Evolutionary conservation across 1,140 invertebrate genomes (phyloP).

Genomic region (Meteorus sp.): DNA sequence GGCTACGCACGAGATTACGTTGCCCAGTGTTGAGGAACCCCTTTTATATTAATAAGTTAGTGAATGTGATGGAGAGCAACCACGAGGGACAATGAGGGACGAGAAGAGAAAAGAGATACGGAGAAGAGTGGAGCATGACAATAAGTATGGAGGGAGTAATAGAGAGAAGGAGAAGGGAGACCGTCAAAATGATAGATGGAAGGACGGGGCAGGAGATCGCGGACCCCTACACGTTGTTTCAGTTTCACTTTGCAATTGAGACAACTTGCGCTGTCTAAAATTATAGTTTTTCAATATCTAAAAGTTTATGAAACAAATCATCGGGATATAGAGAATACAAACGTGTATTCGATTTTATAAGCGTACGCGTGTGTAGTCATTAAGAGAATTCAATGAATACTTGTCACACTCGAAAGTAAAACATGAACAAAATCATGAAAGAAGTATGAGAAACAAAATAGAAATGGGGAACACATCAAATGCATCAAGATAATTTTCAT

Average conservation of each 20-base stretch:
- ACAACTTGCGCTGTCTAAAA: slow-evolving; percentile 45
- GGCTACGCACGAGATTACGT: slow-evolving; percentile 41
- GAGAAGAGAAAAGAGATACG: slow-evolving; percentile 16
- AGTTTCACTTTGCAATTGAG: slow-evolving; percentile 55
- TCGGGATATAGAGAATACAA: background rate
- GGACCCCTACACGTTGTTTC: slow-evolving; percentile 48
- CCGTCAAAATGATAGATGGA: slow-evolving; percentile 58
- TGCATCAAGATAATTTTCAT: too few relatives aligned
- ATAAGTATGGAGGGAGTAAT: slow-evolving; percentile 18
- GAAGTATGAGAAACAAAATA: too few relatives aligned
- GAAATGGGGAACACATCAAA: too few relatives aligned
- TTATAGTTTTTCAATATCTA: slow-evolving; percentile 23
- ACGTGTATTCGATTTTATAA: too few relatives aligned
- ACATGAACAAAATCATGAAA: too few relatives aligned
- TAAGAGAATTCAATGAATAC: too few relatives aligned
- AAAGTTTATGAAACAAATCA: too few relatives aligned
- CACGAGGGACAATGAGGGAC: slow-evolving; percentile 30
- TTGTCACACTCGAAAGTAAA: too few relatives aligned
- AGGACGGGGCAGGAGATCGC: slow-evolving; percentile 52
- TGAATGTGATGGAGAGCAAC: slow-evolving; percentile 42
- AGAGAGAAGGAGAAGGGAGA: slow-evolving; percentile 26
- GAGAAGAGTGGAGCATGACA: slow-evolving; percentile 22
- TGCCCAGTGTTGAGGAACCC: slow-evolving; percentile 57
- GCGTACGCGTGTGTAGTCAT: too few relatives aligned
- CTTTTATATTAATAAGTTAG: slow-evolving; percentile 60